phyloP scores from a whole-genome alignment of 2,888 invertebrate species.

The Eupeodes latifasciatus region DNA sequence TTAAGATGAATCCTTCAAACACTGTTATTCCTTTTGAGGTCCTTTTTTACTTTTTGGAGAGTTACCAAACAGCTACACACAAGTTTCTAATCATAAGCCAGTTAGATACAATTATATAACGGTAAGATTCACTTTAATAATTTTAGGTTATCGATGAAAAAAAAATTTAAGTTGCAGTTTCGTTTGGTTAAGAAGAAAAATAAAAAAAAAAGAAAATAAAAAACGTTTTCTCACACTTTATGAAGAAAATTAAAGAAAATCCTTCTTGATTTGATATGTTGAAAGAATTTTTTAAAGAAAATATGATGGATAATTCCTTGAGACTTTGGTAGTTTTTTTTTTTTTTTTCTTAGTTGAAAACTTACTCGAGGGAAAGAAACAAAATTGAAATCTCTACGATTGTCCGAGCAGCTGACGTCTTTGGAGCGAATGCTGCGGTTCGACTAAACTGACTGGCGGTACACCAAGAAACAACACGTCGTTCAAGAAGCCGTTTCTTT shows the following conservation, averaged over 20 bases:
- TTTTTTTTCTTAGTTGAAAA: conserved; percentile 76
- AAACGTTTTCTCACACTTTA: conserved; percentile 48
- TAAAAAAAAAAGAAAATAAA: background rate
- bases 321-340: conserved; percentile 63
- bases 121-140: conserved; percentile 39
- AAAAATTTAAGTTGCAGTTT: background rate
- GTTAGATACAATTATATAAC: conserved; percentile 59
- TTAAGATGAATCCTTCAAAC: conserved; percentile 14
- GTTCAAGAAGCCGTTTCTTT: conserved; percentile 81
- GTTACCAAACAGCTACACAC: conserved; percentile 11
- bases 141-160: conserved; percentile 44
- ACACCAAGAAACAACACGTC: conserved; percentile 83
- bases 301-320: conserved; percentile 60
- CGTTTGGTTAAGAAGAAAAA: background rate
- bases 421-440: conserved; percentile 85
- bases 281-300: conserved; percentile 35
- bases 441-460: conserved; percentile 85
- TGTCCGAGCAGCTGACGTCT: conserved; percentile 85
- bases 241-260: conserved; percentile 9
- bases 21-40: conserved; percentile 65
- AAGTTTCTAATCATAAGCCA: conserved; percentile 28
- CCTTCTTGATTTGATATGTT: background rate
- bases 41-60: conserved; percentile 23
- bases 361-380: conserved; percentile 85
- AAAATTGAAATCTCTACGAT: conserved; percentile 84